Conservation (phyloP, 2,888 invertebrate genomes). For the Plagodis dolabraria region DNA sequence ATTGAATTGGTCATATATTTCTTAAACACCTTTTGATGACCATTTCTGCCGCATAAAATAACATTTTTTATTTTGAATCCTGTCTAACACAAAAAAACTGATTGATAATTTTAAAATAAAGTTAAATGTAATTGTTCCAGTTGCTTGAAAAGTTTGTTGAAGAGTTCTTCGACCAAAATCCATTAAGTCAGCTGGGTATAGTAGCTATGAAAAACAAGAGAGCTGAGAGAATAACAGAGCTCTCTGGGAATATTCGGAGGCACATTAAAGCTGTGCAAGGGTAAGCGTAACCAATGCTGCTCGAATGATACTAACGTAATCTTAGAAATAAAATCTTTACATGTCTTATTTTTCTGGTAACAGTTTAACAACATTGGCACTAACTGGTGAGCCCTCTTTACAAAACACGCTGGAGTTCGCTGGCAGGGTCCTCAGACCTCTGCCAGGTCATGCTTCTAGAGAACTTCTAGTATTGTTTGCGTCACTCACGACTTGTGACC, state of each 20-base stretch:
- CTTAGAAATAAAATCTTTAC: too few species aligned
- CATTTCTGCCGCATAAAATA: too few species aligned
- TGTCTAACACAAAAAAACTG: neutral
- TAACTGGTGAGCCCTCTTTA: conserved; percentile 97
- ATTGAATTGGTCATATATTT: too few species aligned
- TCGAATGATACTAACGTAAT: too few species aligned
- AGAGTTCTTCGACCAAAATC: conserved; percentile 99
- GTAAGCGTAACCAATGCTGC: conserved; percentile 51
- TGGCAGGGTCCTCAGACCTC: conserved; percentile 91
- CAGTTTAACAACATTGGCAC: conserved; percentile 86
- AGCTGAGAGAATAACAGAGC: conserved; percentile 95
- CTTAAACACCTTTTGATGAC: too few species aligned
- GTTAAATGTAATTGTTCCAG: conserved; percentile 74
- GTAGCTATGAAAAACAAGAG: conserved; percentile 96
- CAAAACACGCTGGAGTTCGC: conserved; percentile 98
- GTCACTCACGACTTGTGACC: conserved; percentile 98
- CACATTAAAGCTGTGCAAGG: conserved; percentile 89
- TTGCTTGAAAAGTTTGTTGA: conserved; percentile 96
- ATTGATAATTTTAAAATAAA: neutral
- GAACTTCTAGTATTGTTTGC: conserved; percentile 97
- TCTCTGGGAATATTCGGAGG: conserved; percentile 94
- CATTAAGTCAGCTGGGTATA: conserved; percentile 98
- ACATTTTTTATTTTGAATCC: neutral
- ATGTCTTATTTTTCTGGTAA: conserved; percentile 11
- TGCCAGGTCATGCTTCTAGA: conserved; percentile 97